Evolutionary conservation across 1,140 invertebrate genomes (phyloP), one percentile per base, ranked within the genome.

Genomic region (Charaxes varanes): DNA sequence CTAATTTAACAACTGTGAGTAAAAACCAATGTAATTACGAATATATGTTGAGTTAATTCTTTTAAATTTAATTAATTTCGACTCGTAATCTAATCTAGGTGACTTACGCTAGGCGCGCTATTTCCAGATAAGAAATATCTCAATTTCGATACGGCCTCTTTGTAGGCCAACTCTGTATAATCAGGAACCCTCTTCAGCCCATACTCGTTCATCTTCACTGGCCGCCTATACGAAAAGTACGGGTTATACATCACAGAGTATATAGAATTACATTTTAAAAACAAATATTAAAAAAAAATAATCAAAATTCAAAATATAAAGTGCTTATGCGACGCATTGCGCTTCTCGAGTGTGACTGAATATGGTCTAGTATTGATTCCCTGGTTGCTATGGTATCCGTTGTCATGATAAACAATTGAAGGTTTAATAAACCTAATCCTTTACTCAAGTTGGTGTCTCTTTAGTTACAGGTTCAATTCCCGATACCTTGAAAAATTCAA

Each of bases 121-220:
- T 90, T 92, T 48, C 93, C 91, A 2, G 90, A 89, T 35, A 94
- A 70, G 46, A 93, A 87, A 66, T 92, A 90, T 65, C 91, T 89
- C 5, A 94, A 64, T 37, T 93, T 89, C 0, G 90, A 88, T 1
- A 94, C 92, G 2, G 93, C 93, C 76, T 94, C 92, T 51, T 91
- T 88, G 56, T 94, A 94, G 2, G 91, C 92, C 35, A 90, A 84
- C 58, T 94, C 93, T 0, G 92, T 93, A 56, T 93, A 93, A 80
- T 94, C 91, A 21, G 90, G 89, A 12, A 88, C 84, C 58, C 88
- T 88, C 60, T 88, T 88, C 62, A 81, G 38, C 1, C 84, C 84
- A 70, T 84, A 85, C 0, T 85, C 82, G 33, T 65, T 70, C 70
- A 84, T 72, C 53, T 79, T 84, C n/a, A 53, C 56, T 8, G 79